Percentiles rank a stretch among this genome's conserved stretches.
These are phyloP conservation scores for Mastomys natalensis DNA, from an alignment of 2,113 vertebrate genomes.

Conservation along the genomic window DNA sequence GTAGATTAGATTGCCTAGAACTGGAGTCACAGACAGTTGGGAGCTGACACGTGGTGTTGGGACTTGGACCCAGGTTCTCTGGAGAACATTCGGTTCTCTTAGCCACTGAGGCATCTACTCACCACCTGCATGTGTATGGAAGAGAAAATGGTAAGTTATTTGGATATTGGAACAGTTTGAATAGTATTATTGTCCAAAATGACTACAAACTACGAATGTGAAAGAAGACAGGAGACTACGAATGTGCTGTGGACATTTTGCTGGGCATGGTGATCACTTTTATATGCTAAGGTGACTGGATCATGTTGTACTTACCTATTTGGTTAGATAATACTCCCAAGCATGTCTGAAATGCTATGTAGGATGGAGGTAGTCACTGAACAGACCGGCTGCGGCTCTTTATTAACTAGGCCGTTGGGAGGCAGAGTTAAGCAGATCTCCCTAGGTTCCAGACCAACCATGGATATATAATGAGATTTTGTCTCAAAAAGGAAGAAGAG, in stretches of 20 bases:
- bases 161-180: no score
- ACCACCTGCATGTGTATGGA: background rate
- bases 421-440: background rate
- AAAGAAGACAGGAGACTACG: background rate
- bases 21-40: background rate
- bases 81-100: background rate
- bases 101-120: background rate
- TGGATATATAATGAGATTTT: background rate
- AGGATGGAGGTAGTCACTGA: no score
- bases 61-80: background rate
- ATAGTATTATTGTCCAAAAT: background rate
- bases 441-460: background rate
- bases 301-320: no score
- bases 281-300: no score
- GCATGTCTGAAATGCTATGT: background rate
- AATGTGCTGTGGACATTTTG: background rate
- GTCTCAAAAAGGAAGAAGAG: background rate
- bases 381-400: background rate
- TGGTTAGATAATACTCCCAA: background rate
- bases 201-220: background rate
- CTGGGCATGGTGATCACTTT: accelerated
- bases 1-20: background rate
- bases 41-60: background rate
- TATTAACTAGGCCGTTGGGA: no score
- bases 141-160: no score